These are phyloP conservation scores for Sesamia nonagrioides DNA, from an alignment of 1,140 invertebrate genomes.

Conservation along the genomic window DNA sequence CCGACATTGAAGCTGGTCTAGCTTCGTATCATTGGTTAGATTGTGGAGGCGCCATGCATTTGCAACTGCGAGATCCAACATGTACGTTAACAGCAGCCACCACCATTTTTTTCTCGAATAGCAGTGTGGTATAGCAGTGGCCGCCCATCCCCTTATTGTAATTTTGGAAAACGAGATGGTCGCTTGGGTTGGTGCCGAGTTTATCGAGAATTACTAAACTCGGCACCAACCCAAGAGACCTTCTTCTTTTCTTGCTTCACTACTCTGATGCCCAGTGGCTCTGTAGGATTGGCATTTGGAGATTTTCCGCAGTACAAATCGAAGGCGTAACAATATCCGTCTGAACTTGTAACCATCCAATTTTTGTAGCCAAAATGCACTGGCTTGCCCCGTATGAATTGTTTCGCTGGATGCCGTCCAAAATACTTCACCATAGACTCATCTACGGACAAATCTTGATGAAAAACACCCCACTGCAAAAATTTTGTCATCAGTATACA, in stretches of 20 bases:
- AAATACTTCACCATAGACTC: slow-evolving; percentile 65
- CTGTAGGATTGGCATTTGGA: no score
- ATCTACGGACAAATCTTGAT: slow-evolving; percentile 55
- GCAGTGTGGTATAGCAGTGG: no score
- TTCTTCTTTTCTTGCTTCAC: no score
- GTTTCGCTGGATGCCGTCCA: slow-evolving; percentile 62
- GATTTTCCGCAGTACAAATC: slow-evolving; percentile 25
- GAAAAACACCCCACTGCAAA: slow-evolving; percentile 57
- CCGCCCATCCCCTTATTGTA: no score
- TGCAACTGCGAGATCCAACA: slow-evolving; percentile 57
- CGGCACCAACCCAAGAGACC: no score
- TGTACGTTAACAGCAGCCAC: no score
- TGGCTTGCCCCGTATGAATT: slow-evolving; percentile 61
- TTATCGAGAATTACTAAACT: no score
- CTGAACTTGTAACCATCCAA: slow-evolving; percentile 67
- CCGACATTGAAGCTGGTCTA: slow-evolving; percentile 50
- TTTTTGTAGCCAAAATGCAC: slow-evolving; percentile 62
- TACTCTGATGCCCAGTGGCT: neutral
- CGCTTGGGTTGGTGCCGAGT: no score
- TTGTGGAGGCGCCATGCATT: slow-evolving; percentile 59
- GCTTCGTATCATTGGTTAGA: slow-evolving; percentile 49
- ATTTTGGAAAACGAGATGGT: no score
- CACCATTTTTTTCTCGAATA: no score
- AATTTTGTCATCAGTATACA: slow-evolving; percentile 55
- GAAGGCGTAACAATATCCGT: slow-evolving; percentile 21